Evolutionary conservation across 2,888 invertebrate genomes (phyloP), one percentile per base, ranked within the genome.

Genomic region (Torymus aiolomorphi): DNA sequence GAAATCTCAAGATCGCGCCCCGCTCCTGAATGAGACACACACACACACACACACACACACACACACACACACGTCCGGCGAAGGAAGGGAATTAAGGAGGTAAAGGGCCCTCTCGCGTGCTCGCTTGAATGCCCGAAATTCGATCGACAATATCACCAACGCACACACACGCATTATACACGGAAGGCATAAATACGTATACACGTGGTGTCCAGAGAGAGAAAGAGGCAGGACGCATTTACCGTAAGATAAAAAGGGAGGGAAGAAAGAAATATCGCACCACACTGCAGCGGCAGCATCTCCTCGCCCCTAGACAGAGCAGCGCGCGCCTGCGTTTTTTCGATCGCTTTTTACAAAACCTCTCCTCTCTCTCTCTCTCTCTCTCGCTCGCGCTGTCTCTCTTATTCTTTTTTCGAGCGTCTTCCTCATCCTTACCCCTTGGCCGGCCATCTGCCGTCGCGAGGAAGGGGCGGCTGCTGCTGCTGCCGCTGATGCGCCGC

Each of bases 401-500:
- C 16, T 18, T 18, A 42, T 42, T 42, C 42, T 42, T 42, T 42
- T 42, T 42, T 42, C 42, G 42, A 42, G 42, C 42, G 42, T 42
- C 42, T 42, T 42, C 42, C 42, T 42, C 42, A 42, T 42, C 24
- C 89, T 90, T 90, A 90, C 90, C 89, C 90, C 90, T 90, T 90
- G 87, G 90, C 92, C 92, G 86, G 89, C 92, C 92, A 92, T 91
- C 92, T 92, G 92, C 92, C 91, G 88, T 88, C 65, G 42, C 42
- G 86, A 91, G 91, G 91, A 91, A 91, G 90, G 91, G 91, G 89
- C 91, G 91, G 86, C 85, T 83, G 24, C n/a, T 14, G 42, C 11
- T 42, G 42, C 42, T 42, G 42, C 31, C 31, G 5, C 42, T 42
- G 42, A 42, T 42, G 42, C 42, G 42, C 42, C 8, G 8, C 42